phyloP scores from a whole-genome alignment of 2,888 invertebrate species.

The Chrysolina oricalcia region DNA sequence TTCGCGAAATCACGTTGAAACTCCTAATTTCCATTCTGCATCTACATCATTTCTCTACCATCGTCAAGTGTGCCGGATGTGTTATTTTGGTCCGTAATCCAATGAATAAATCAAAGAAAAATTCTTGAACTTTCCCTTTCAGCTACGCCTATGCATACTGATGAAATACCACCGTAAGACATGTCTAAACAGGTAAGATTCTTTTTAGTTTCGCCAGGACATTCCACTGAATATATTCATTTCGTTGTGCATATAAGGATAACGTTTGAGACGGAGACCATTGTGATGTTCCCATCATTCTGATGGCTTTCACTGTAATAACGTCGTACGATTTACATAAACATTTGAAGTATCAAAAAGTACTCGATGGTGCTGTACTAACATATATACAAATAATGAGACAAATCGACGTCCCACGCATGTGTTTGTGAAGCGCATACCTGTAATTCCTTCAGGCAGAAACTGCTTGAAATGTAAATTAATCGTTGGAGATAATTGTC shows the following conservation, averaged over 20 bases:
- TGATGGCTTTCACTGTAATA: conserved; percentile 12
- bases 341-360: conserved; percentile 12
- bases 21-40: neutral
- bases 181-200: conserved; percentile 39
- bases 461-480: conserved; percentile 12
- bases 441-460: neutral
- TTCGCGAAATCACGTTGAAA: neutral
- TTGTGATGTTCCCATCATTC: conserved; percentile 23
- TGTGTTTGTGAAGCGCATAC: neutral
- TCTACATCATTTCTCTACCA: neutral
- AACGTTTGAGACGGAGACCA: conserved; percentile 20
- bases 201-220: conserved; percentile 39
- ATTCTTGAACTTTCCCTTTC: conserved; percentile 31
- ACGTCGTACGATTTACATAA: conserved; percentile 6
- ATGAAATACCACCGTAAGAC: conserved; percentile 36
- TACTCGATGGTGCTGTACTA: conserved; percentile 3
- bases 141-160: conserved; percentile 31
- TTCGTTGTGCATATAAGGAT: conserved; percentile 30
- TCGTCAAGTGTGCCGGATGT: neutral
- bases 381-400: conserved; percentile 6
- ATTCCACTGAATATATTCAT: conserved; percentile 44
- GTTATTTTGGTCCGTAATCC: neutral
- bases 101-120: conserved; percentile 17
- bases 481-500: neutral
- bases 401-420: conserved; percentile 16